Evolutionary conservation across 2,113 vertebrate species (phyloP), one percentile per base, ranked within the genome.

Genomic region (Xiphophorus maculatus): DNA sequence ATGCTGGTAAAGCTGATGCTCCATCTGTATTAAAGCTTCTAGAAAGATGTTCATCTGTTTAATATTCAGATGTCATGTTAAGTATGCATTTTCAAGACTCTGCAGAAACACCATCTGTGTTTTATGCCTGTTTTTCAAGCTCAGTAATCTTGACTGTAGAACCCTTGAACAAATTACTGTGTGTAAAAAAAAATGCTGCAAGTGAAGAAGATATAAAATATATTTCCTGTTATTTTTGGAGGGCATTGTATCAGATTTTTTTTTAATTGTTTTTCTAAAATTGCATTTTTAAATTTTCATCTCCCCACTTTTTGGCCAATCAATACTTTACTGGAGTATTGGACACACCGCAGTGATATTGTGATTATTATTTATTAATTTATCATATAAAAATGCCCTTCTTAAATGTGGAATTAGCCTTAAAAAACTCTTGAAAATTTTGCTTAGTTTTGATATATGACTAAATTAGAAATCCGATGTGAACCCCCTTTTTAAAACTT

Each of bases 31-130:
- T 71, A 72, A 60, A 69, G 75, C 60, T 75, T 60, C 87, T 74
- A 73, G 37, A 74, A 86, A 84, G 67, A 84, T 76, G 9, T 54
- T 74, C 74, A 64, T 73, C 80, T 73, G 70, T 75, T 66, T 85
- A 63, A 87, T 77, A 79, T 81, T 85, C 65, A 75, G 65, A 76
- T 14, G n/a, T 73, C 64, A 71, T 87, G 75, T 87, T 87, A 81
- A 80, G 66, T 85, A 64, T 77, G 73, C 66, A 61, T 85, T 84
- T 74, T 80, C 63, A 69, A 84, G 79, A 75, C 61, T 1, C 73
- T 80, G 79, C 88, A 86, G 78, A 75, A 81, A 84, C 76, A 64
- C 74, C 77, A 86, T 88, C 65, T 84, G 75, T 60, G 66, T 84
- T 79, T 82, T 74, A 79, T 87, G 65, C 66, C 42, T 69, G 84